phyloP scores from a whole-genome alignment of 2,888 invertebrate species.

The Gari tellinella region DNA sequence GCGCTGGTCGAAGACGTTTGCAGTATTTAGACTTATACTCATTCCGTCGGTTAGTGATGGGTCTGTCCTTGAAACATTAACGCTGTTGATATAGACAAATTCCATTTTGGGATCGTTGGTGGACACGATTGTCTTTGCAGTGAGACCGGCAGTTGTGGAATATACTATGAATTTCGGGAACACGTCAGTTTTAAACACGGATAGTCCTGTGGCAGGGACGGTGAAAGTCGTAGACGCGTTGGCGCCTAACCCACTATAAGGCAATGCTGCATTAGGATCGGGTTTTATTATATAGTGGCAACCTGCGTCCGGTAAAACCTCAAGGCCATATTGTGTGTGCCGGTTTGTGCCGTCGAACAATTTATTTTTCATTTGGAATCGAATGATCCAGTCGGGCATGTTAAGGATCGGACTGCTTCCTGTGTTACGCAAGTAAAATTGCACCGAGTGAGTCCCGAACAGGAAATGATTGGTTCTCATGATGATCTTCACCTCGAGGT shows the following conservation, averaged over 20 bases:
- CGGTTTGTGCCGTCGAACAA: background rate
- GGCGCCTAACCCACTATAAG: conserved; percentile 3
- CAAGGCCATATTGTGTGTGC: conserved; percentile 21
- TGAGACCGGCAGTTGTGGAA: conserved; percentile 3
- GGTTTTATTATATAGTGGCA: conserved; percentile 22
- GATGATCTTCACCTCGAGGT: conserved; percentile 40
- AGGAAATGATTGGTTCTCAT: conserved; percentile 53
- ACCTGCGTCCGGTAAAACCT: conserved; percentile 8
- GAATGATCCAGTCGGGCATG: conserved; percentile 41
- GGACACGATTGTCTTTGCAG: conserved; percentile 24
- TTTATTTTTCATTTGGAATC: conserved; percentile 23
- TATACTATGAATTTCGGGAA: conserved; percentile 29
- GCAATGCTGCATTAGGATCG: background rate
- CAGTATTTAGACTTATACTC: conserved; percentile 5
- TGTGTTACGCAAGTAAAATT: conserved; percentile 29
- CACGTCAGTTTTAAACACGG: conserved; percentile 33
- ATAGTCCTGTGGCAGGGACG: conserved; percentile 33
- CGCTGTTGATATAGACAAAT: conserved; percentile 19
- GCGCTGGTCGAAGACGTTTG: conserved; percentile 14
- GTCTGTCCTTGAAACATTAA: conserved; percentile 1
- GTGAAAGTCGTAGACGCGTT: conserved; percentile 1
- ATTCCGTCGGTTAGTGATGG: conserved; percentile 10
- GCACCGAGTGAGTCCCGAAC: conserved; percentile 19
- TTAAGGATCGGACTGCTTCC: conserved; percentile 12
- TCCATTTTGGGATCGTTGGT: conserved; percentile 20